Conservation (phyloP, 92 coral and sea anemone genomes). For the Palythoa grandiflora region DNA sequence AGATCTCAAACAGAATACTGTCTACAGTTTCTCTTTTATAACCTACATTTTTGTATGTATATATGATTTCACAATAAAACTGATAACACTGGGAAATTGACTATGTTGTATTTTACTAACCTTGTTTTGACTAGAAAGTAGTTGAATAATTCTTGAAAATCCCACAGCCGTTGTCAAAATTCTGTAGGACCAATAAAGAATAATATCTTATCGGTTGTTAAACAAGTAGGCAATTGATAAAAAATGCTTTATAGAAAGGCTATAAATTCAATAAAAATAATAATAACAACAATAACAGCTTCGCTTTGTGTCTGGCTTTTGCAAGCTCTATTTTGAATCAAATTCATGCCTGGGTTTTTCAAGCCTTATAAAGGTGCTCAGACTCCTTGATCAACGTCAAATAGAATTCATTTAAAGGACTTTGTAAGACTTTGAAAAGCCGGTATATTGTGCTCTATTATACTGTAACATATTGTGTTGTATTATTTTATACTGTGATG, state of each 20-base stretch:
- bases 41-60: not conserved
- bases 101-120: conserved; percentile 52
- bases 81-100: not conserved
- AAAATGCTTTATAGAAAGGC: not conserved
- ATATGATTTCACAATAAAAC: not conserved
- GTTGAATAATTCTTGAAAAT: conserved; percentile 84
- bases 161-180: conserved; percentile 78
- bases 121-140: conserved; percentile 76
- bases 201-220: not conserved
- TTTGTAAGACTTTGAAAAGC: too few relatives aligned
- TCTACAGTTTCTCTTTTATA: too few relatives aligned
- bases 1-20: too few relatives aligned
- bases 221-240: not conserved
- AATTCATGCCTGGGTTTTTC: too few relatives aligned
- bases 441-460: too few relatives aligned
- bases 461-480: too few relatives aligned
- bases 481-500: too few relatives aligned
- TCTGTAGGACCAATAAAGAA: conserved; percentile 51
- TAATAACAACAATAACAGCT: too few relatives aligned
- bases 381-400: too few relatives aligned
- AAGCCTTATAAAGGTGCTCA: too few relatives aligned
- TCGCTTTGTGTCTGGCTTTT: too few relatives aligned
- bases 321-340: not conserved
- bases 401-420: too few relatives aligned
- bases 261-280: not conserved